Percentiles rank a stretch among this genome's conserved stretches.
Conservation (phyloP, 2,888 invertebrate species). For the Graphium colonna region DNA sequence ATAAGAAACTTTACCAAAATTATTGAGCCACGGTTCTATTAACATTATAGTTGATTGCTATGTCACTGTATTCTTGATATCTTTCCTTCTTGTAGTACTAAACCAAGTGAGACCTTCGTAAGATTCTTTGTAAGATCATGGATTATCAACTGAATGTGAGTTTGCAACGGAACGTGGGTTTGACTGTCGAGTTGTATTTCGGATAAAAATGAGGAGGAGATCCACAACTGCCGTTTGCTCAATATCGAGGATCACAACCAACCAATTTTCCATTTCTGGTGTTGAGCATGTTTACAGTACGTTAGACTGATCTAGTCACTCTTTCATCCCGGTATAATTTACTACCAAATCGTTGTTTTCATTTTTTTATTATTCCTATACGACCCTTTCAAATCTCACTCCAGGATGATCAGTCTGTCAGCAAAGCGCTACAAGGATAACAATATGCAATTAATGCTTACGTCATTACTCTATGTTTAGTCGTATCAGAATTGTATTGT, state of each 20-base stretch:
- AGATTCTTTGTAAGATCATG: no score
- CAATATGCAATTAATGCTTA: constrained; percentile 35
- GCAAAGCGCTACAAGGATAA: constrained; percentile 21
- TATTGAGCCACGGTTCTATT: no score
- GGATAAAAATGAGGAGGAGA: no score
- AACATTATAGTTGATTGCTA: no score
- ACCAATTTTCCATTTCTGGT: not conserved
- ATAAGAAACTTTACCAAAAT: no score
- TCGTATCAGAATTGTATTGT: constrained; percentile 22
- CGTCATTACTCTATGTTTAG: constrained; percentile 36
- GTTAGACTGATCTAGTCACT: not conserved
- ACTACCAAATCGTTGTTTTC: not conserved
- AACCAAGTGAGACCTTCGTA: no score
- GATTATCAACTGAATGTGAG: no score
- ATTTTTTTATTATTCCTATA: not conserved
- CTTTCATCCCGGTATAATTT: not conserved
- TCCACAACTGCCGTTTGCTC: no score
- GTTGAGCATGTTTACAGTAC: not conserved
- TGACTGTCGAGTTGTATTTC: no score
- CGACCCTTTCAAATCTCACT: not conserved
- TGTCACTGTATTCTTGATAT: no score
- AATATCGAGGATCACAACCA: not conserved
- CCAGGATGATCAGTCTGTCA: constrained; percentile 10
- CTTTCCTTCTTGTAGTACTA: no score
- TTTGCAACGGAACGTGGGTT: no score